Base-by-base conservation (phyloP, 2,113 vertebrate species). In the Prietella phreatophila region DNA sequence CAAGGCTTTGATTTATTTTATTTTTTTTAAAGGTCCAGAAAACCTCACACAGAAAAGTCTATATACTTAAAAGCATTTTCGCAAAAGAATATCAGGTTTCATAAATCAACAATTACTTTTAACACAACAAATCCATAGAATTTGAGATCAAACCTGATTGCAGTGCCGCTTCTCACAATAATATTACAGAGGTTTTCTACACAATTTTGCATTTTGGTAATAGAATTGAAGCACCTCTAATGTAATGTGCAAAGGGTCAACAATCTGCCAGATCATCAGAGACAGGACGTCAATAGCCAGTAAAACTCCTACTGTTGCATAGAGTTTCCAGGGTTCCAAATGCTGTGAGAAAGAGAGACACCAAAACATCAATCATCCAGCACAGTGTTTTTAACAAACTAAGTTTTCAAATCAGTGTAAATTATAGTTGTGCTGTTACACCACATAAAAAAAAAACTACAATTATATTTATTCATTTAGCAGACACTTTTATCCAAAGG, bases 281-380 rank as follows among this genome's bases (percentile, higher is more conserved):
- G 97, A 97, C 84, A 99, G 91, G 86, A 98, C 93, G 4, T 99
- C 97, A 78, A 98, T 92, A 61, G 96, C 96, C 90, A 99, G 95
- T 71, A 99, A 93, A 89, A 98, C 94, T 33, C 96, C 97, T 61
- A 98, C 97, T 0, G 98, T 99, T 76, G 96, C 95, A 0, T 99
- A 98, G 27, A 99, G 96, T 92, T 99, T 99, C 98, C 98, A 99
- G 2, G 97, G 97, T 90, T 99, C 98, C 95, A 99, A 87, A 55
- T 96, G 97, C 96, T 98, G 93, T 92, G 91, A 93, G 15, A 86
- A 83, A 88, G 56, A 84, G 65, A 36, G 89, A 88, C 33, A 88
- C 3, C 67, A 36, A 55, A 11, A 39, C 20, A 39, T n/a, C 25
- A 33, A 50, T 83, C 25, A 9, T 79, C 47, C 55, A 55, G 75